These are phyloP conservation scores for Euplagia quadripunctaria DNA, from an alignment of 2,888 invertebrate species.

Conservation along the genomic window DNA sequence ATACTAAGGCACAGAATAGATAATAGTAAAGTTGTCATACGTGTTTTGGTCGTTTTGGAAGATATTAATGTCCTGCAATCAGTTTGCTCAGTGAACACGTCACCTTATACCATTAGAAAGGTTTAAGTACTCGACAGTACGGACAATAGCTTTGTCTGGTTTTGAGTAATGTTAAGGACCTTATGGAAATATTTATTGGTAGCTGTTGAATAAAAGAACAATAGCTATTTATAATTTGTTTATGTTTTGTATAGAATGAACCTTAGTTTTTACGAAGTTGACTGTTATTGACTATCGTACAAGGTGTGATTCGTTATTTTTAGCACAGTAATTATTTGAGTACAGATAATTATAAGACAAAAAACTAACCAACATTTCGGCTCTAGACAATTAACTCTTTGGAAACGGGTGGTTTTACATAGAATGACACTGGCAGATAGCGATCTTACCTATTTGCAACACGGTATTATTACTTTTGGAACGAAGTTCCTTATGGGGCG, in stretches of 20 bases:
- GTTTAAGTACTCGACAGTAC: constrained; percentile 13
- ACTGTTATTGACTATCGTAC: not conserved
- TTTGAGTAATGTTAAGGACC: constrained; percentile 13
- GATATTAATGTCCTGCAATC: not conserved
- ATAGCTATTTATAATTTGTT: not conserved
- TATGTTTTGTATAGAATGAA: not conserved
- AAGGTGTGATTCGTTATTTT: not conserved
- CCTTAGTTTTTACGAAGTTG: not conserved
- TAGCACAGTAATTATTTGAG: not conserved
- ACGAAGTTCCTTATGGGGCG: too few species aligned
- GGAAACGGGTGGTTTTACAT: too few species aligned
- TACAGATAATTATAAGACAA: not conserved
- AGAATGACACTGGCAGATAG: too few species aligned
- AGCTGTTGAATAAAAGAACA: not conserved
- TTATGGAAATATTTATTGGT: constrained; percentile 25
- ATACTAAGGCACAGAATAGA: too few species aligned
- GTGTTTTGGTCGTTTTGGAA: not conserved
- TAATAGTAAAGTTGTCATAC: too few species aligned
- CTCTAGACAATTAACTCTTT: too few species aligned
- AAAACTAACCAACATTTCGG: too few species aligned
- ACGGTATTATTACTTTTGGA: too few species aligned
- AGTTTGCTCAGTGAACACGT: not conserved
- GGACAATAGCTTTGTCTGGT: constrained; percentile 20
- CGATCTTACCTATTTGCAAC: too few species aligned
- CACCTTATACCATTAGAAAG: not conserved